A percentile compares a stretch with the other conserved stretches of the same genome.
These are phyloP conservation scores for Pseudolaguvia tuberculata DNA, from an alignment of 2,113 vertebrate species.

Conservation along the genomic window DNA sequence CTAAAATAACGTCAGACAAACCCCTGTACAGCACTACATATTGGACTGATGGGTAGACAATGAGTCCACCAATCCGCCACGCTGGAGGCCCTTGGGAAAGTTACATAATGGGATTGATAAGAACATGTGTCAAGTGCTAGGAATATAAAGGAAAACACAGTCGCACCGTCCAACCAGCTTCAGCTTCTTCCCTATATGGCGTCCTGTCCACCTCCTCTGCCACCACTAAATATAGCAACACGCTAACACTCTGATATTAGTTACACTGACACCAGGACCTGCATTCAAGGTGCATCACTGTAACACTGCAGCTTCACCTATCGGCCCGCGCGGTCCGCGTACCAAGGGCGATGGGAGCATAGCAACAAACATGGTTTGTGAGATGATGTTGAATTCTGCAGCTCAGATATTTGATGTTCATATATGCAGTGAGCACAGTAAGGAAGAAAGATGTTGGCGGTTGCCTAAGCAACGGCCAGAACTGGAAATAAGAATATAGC, in stretches of 20 bases:
- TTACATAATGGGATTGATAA: too few species aligned
- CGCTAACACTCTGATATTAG: neutral
- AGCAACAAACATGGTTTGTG: neutral
- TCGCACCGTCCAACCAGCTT: neutral
- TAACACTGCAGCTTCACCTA: neutral
- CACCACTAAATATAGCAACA: neutral
- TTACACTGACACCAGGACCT: neutral
- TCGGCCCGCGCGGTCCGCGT: neutral
- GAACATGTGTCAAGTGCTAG: too few species aligned
- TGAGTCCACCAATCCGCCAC: too few species aligned
- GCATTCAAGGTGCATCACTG: neutral
- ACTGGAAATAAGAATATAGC: constrained; percentile 55
- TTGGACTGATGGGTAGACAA: too few species aligned
- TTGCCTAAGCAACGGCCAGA: constrained; percentile 66
- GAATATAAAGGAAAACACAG: neutral
- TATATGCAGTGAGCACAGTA: constrained; percentile 41
- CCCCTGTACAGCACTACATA: too few species aligned
- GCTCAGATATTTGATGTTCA: constrained; percentile 51
- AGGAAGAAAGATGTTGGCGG: constrained; percentile 50
- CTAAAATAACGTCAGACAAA: neutral
- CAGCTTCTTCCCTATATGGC: neutral
- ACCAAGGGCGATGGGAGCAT: neutral
- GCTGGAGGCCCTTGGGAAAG: too few species aligned
- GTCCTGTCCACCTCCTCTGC: neutral
- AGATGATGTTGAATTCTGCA: constrained; percentile 39